Evolutionary conservation across 2,888 invertebrate species (phyloP).

Genomic region (Rhagonycha fulva): DNA sequence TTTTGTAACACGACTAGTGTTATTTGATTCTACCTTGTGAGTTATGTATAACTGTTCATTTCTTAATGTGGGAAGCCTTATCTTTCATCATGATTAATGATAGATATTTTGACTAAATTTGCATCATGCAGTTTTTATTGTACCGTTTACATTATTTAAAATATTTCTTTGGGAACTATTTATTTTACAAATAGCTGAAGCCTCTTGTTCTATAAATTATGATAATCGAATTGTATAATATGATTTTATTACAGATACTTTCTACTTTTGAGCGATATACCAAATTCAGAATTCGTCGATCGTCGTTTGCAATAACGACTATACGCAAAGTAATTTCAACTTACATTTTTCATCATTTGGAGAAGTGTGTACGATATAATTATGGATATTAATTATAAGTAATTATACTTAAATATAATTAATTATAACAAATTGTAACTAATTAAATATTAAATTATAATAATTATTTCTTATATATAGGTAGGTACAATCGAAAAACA

Average conservation of each 20-base stretch:
- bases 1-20: slow-evolving; percentile 2
- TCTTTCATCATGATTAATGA: slow-evolving; percentile 1
- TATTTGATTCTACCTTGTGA: slow-evolving; percentile 1
- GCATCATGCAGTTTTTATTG: background rate
- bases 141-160: background rate
- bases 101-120: background rate
- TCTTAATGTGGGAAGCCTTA: slow-evolving; percentile 2
- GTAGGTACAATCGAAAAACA: too few relatives aligned
- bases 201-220: background rate
- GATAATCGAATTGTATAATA: background rate
- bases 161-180: background rate
- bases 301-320: background rate
- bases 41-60: slow-evolving; percentile 1
- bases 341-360: too few relatives aligned
- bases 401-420: too few relatives aligned
- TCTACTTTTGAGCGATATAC: background rate
- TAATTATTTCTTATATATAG: too few relatives aligned
- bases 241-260: background rate
- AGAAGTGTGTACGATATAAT: too few relatives aligned
- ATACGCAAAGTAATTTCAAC: too few relatives aligned
- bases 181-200: background rate
- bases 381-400: too few relatives aligned
- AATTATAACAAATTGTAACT: too few relatives aligned
- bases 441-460: too few relatives aligned
- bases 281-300: background rate